Evolutionary conservation across 2,113 vertebrate species (phyloP), one percentile per base, ranked within the genome.

Genomic region (Planiliza haematocheilus): DNA sequence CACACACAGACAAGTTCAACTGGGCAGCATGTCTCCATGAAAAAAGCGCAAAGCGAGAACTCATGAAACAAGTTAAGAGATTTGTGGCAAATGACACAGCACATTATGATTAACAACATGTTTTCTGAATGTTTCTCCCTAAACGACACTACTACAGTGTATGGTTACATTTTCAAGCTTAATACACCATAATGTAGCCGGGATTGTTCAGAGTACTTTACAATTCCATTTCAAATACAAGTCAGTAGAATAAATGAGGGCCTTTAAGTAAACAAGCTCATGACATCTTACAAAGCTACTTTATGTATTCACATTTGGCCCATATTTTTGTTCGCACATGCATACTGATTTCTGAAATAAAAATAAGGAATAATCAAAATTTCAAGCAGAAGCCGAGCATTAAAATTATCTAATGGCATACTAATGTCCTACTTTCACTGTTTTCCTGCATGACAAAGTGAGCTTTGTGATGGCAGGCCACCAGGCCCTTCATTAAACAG

Each of bases 381-480:
- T 49, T 30, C 2, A 30, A 30, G 24, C 71, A 89, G 83, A 84
- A 59, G 42, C 70, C 70, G 36, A 75, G 46, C 24, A 34, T 58
- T 62, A 74, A 78, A 73, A 82, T 17, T 39, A 65, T 70, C 16
- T 81, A 65, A 82, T 67, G 80, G 64, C 48, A 77, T 37, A 82
- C 70, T 57, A 68, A 90, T 77, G 92, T 81, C 87, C 90, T 90
- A 93, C 88, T 93, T 94, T 62, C 43, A 67, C 70, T 53, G 45
- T 39, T 67, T 77, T 52, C 77, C 56, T 63, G 34, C 50, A 75
- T 60, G 57, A 71, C 74, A 67, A 82, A 86, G 90, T 79, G 81
- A 84, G 84, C 84, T 64, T 86, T 86, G 81, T 76, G 81, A 91
- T 94, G 92, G 92, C 92, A 93, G 91, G 93, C 88, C 92, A 94